These are phyloP conservation scores for Pseudochirops cupreus DNA, from an alignment of 2,797 vertebrate species.

Conservation along the genomic window DNA sequence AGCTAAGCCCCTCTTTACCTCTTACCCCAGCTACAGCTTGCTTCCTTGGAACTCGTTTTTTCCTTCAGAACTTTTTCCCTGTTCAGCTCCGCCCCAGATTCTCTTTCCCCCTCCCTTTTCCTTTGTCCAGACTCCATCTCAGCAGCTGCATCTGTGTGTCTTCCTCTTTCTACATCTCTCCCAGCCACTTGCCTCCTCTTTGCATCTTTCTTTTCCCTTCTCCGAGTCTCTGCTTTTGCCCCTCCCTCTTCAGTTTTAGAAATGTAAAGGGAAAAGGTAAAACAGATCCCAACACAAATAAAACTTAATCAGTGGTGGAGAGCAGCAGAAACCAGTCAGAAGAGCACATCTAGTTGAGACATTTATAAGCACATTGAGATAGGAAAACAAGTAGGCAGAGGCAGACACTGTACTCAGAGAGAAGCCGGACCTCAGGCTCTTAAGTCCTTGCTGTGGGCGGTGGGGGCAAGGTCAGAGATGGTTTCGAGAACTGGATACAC, in stretches of 20 bases:
- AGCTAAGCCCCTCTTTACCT: conserved; percentile 11
- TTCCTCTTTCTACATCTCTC: conserved; percentile 27
- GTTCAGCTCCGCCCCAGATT: conserved; percentile 60
- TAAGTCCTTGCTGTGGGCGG: background rate
- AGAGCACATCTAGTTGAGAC: background rate
- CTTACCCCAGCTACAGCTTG: conserved; percentile 59
- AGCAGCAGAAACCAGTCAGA: conserved; percentile 24
- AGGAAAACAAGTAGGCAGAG: background rate
- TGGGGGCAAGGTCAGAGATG: background rate
- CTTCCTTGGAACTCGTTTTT: conserved; percentile 54
- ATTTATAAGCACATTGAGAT: background rate
- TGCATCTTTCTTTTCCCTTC: background rate
- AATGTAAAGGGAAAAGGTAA: background rate
- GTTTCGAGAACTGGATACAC: background rate
- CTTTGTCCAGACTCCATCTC: conserved; percentile 73
- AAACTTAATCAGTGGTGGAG: conserved; percentile 59
- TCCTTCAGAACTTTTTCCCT: conserved; percentile 67
- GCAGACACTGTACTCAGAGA: background rate
- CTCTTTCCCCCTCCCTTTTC: conserved; percentile 66
- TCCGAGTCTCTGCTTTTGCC: background rate
- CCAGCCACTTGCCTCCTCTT: conserved; percentile 18
- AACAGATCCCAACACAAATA: background rate
- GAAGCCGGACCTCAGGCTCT: background rate
- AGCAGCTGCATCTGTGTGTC: conserved; percentile 48
- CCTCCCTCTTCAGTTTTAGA: background rate